Base-by-base conservation (phyloP, 2,797 vertebrate species). In the Catharus ustulatus region DNA sequence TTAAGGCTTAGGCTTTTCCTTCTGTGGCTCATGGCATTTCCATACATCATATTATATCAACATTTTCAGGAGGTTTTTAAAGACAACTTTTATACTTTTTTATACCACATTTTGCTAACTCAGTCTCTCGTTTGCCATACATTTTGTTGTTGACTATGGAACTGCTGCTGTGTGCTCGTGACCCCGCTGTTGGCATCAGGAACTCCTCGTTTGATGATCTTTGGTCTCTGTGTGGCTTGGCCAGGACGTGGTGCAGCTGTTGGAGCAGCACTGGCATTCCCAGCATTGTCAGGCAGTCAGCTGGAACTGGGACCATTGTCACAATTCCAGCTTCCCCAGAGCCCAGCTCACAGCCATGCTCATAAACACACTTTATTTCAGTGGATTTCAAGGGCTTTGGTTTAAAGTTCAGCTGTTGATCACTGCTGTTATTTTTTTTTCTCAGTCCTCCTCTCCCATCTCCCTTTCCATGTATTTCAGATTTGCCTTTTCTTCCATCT, bases 51-150 rank as follows among this genome's bases (percentile, higher is more conserved):
- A 63, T 67, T 48, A 26, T 55, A 64, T 9, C 0, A 1, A 34
- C 18, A 0, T 80, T 80, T 82, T 61, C 3, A 95, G 88, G 32
- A 24, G 38, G 69, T 93, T 98, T 97, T 96, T 93, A 85, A 91
- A 91, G 94, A 36, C 69, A 85, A 89, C 74, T 97, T 98, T 98
- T 97, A 42, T 98, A 98, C 96, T 94, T 97, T 98, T 96, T 97
- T 93, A 96, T 97, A 95, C 95, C 78, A 71, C 88, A 12, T 91
- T 98, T 98, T 97, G 95, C 96, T 97, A 97, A 96, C 87, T 89
- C 40, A 0, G 96, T 97, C 96, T 96, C 86, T 95, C 14, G 48
- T 90, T 90, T 93, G 86, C 93, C 95, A 23, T 69, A 6, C 34
- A 11, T 45, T 5, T 19, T 26, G 19, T 89, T 80, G 58, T 54